Conservation (phyloP, 1,140 invertebrate genomes). For the Globodera rostochiensis region DNA sequence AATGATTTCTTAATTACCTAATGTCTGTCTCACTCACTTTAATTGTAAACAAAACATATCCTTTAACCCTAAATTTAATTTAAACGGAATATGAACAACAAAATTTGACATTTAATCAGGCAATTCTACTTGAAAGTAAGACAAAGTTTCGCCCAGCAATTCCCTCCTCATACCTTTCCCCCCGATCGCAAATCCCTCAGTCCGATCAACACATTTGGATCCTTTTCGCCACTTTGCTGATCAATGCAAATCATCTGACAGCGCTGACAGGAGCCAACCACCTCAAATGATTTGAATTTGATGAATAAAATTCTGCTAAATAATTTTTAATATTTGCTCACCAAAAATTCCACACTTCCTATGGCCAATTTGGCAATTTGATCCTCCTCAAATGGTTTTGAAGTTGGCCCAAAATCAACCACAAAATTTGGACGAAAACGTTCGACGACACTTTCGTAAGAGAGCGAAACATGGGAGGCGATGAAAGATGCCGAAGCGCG, state of each 20-base stretch:
- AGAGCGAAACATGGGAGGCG: slow-evolving; percentile 69
- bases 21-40: too few relatives aligned
- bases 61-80: too few relatives aligned
- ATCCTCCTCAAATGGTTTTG: slow-evolving; percentile 75
- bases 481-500: slow-evolving; percentile 77
- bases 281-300: slow-evolving; percentile 1
- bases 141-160: too few relatives aligned
- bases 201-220: slow-evolving; percentile 81
- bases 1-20: too few relatives aligned
- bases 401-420: slow-evolving; percentile 64
- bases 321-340: slow-evolving; percentile 62
- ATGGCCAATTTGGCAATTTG: slow-evolving; percentile 75
- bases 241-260: slow-evolving; percentile 90
- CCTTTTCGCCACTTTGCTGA: slow-evolving; percentile 79
- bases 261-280: slow-evolving; percentile 29
- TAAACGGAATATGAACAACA: too few relatives aligned
- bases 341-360: slow-evolving; percentile 74
- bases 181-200: slow-evolving; percentile 68
- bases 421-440: slow-evolving; percentile 73
- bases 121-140: too few relatives aligned
- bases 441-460: slow-evolving; percentile 67
- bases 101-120: too few relatives aligned
- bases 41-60: not conserved
- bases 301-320: slow-evolving; percentile 18
- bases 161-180: slow-evolving; percentile 54